Conservation (phyloP, 2,888 invertebrate genomes). For the Eueremaeus valkanovi region DNA sequence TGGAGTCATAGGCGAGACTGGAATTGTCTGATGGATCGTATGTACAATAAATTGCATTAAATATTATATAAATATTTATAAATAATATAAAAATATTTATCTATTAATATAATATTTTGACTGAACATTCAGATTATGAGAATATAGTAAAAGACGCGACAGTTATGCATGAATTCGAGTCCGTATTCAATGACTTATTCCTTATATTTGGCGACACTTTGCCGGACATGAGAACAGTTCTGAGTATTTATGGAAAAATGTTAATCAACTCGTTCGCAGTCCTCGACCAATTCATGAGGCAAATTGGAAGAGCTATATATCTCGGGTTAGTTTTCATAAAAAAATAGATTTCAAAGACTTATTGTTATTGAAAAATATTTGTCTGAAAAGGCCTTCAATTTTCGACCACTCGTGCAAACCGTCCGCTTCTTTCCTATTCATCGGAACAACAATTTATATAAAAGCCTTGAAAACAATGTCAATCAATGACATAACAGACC, state of each 20-base stretch:
- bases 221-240: conserved; percentile 9
- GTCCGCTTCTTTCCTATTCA: conserved; percentile 22
- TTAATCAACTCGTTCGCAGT: conserved; percentile 41
- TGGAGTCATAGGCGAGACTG: conserved; percentile 21
- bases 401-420: conserved; percentile 40
- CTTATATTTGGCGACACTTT: conserved; percentile 31
- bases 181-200: conserved; percentile 28
- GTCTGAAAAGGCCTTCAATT: conserved; percentile 35
- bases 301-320: conserved; percentile 40
- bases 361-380: background rate
- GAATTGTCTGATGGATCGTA: conserved; percentile 40
- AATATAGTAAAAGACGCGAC: conserved; percentile 33
- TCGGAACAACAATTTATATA: conserved; percentile 35
- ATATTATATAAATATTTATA: no score
- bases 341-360: background rate
- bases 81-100: no score
- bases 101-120: no score
- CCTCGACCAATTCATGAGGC: conserved; percentile 24
- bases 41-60: background rate
- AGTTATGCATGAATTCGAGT: conserved; percentile 36
- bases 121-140: conserved; percentile 37
- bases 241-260: conserved; percentile 38
- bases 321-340: conserved; percentile 35
- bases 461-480: conserved; percentile 27
- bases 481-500: conserved; percentile 23